Percentiles rank a stretch among this genome's conserved stretches.
These are phyloP conservation scores for Panonychus citri DNA, from an alignment of 1,140 invertebrate species.

Conservation along the genomic window DNA sequence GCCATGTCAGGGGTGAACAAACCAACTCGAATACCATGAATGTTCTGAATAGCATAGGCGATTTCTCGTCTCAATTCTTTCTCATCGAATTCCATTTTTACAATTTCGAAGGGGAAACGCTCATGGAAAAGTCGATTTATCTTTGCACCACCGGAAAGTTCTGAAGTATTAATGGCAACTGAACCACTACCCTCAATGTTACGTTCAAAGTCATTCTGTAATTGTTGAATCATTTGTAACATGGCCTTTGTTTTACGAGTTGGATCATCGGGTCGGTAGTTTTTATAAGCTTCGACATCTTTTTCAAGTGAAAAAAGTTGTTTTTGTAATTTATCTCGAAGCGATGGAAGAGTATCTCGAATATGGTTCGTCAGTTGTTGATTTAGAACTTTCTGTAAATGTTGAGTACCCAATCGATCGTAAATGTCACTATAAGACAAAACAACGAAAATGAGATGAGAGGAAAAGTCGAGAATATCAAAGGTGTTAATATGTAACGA, in stretches of 20 bases:
- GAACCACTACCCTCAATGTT: conserved; percentile 87
- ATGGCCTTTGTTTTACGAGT: conserved; percentile 97
- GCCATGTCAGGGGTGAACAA: conserved; percentile 99
- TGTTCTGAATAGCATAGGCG: conserved; percentile 95
- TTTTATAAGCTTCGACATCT: conserved; percentile 92
- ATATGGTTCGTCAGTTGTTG: conserved; percentile 99
- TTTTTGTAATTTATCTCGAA: conserved; percentile 87
- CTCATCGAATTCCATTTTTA: conserved; percentile 92
- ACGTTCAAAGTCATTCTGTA: conserved; percentile 91
- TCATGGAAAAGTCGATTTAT: conserved; percentile 98
- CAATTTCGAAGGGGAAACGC: conserved; percentile 98
- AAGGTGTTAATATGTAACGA: neutral
- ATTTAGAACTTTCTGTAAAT: conserved; percentile 87
- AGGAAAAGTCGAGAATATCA: no score
- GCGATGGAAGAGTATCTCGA: conserved; percentile 76
- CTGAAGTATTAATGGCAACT: conserved; percentile 81
- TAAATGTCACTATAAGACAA: conserved; percentile 49
- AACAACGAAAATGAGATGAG: neutral
- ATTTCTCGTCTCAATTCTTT: conserved; percentile 92
- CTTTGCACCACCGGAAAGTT: conserved; percentile 92
- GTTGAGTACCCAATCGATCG: conserved; percentile 87
- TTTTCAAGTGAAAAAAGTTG: conserved; percentile 81
- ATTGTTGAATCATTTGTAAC: conserved; percentile 95
- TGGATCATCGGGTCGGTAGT: conserved; percentile 92
- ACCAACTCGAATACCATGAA: conserved; percentile 84